Base-by-base conservation (phyloP, 2,888 invertebrate species). In the Pinctada fucata region DNA sequence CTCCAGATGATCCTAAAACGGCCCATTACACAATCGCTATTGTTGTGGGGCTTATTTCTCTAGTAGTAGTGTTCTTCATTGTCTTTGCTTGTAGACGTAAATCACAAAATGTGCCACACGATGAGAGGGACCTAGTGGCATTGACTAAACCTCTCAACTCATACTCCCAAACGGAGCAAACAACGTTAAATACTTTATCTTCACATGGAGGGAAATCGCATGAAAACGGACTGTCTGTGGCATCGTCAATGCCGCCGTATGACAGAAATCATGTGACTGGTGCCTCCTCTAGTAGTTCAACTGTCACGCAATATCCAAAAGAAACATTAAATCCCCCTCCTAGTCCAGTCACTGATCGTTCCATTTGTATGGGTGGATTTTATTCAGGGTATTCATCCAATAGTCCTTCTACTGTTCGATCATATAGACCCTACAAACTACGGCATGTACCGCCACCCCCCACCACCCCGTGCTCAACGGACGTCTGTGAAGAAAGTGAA, bases 241-340 rank as follows among this genome's bases (percentile, higher is more conserved):
- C 88, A 50, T 87, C 90, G 13, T 85, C 88, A 71, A 83, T 86
- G 13, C 85, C 85, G 4, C 83, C 88, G n/a, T 93, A 93, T 80
- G 93, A 93, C 81, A 94, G 96, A 66, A 95, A 95, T 91, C 95
- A 95, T 83, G 95, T 95, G 75, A 95, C 95, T 3, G 95, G 95
- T 84, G 93, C 94, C 2, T 96, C 96, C 0, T 95, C 95, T 87
- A 95, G 95, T 85, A 95, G 95, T 47, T 95, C 95, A 85, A 95
- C 94, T 84, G 93, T 94, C 74, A 94, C 94, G 4, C 94, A 93
- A 70, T 91, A 91, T 82, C 91, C 97, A n/a, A 94, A 95, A 77
- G 96, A 96, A 90, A 96, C 96, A 0, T 94, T 97, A 63, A 97
- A 97, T 93, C 97, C 97, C 63, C 97, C 97, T 16, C 97, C 97